phyloP scores from a whole-genome alignment of 2,888 invertebrate species.

The Mesodorylaimus sp. region DNA sequence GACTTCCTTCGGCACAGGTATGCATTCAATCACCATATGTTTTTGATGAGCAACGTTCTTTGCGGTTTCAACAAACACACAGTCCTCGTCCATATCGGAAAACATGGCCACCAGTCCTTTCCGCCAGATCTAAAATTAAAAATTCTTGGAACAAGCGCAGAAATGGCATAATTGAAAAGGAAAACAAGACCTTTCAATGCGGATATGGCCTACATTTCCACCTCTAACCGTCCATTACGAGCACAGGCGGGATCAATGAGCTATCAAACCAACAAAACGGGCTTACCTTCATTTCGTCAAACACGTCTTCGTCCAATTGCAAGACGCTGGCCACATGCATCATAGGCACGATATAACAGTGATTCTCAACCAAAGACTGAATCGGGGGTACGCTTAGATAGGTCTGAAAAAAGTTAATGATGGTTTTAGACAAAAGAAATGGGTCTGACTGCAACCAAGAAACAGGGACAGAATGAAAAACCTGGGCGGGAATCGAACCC shows the following conservation, averaged over 20 bases:
- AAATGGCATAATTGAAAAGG: not conserved
- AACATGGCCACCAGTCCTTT: constrained; percentile 61
- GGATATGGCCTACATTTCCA: no score
- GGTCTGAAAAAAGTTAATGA: constrained; percentile 31
- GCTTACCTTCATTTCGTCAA: constrained; percentile 59
- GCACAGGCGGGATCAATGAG: no score
- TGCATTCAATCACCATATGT: constrained; percentile 71
- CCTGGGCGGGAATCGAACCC: no score
- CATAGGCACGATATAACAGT: constrained; percentile 64
- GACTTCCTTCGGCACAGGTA: constrained; percentile 61
- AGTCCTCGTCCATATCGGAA: constrained; percentile 49
- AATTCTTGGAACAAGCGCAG: constrained; percentile 4
- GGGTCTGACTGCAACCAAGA: constrained; percentile 5
- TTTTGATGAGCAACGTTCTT: constrained; percentile 51
- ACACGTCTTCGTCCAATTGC: constrained; percentile 77
- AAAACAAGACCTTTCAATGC: not conserved
- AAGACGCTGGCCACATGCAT: constrained; percentile 61
- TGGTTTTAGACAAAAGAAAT: no score
- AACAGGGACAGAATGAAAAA: no score
- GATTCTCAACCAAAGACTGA: constrained; percentile 60
- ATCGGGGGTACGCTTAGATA: constrained; percentile 62
- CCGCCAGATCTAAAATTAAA: constrained; percentile 46
- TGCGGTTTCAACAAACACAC: constrained; percentile 75
- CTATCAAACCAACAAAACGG: constrained; percentile 1
- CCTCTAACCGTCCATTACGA: no score